A percentile compares a stretch with the other conserved stretches of the same genome.
Conservation (phyloP, 2,888 invertebrate genomes). For the Beris chalybata region DNA sequence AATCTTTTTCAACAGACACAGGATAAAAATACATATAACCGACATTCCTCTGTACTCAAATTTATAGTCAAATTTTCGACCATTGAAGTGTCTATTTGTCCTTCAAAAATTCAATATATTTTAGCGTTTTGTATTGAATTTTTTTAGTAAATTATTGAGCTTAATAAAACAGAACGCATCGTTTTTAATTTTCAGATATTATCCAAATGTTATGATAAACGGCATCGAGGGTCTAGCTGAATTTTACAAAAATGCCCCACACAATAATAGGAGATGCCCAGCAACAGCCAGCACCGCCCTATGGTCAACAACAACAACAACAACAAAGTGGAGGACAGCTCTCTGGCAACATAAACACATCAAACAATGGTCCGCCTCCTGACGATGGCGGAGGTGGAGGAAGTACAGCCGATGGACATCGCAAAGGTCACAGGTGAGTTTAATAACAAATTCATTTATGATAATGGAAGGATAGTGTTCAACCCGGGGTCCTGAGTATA, state of each 20-base stretch:
- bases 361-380: conserved; percentile 54
- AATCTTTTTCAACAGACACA: no score
- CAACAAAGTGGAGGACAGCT: conserved; percentile 25
- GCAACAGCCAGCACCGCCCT: conserved; percentile 40
- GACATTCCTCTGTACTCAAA: no score
- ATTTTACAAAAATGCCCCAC: conserved; percentile 10
- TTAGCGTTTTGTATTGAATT: no score
- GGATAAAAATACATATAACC: no score
- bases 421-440: conserved; percentile 66
- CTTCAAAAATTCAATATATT: no score
- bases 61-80: no score
- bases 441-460: neutral
- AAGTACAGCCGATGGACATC: conserved; percentile 59
- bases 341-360: no score
- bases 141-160: no score
- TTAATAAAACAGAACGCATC: neutral
- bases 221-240: neutral
- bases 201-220: conserved; percentile 37
- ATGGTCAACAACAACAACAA: conserved; percentile 42
- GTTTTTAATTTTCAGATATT: conserved; percentile 14
- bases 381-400: conserved; percentile 52
- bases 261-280: conserved; percentile 5
- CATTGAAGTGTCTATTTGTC: no score
- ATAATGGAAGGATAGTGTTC: no score
- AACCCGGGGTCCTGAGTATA: no score